Evolutionary conservation across 2,113 vertebrate species (phyloP).

Genomic region (Rhombomys opimus): DNA sequence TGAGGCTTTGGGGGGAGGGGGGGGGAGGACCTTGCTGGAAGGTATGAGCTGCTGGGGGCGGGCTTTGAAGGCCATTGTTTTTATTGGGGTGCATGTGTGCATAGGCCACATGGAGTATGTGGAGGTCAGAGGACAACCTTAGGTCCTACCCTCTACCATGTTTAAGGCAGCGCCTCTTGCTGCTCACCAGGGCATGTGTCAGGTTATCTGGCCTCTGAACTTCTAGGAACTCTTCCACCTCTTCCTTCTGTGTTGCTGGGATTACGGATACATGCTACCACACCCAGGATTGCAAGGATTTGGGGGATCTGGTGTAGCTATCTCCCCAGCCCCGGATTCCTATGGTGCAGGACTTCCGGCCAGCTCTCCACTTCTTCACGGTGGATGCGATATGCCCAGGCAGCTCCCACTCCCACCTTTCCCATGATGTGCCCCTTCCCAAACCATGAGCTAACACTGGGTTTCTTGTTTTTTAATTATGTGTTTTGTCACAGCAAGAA

Average conservation of each 20-base stretch:
- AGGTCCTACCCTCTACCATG: background rate
- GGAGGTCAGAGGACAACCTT: background rate
- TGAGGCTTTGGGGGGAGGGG: background rate
- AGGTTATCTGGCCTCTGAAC: background rate
- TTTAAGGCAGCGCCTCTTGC: background rate
- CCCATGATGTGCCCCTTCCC: background rate
- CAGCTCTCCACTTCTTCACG: background rate
- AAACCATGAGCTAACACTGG: background rate
- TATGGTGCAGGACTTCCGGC: too few relatives aligned
- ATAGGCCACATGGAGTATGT: background rate
- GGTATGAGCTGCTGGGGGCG: background rate
- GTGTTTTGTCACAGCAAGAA: background rate
- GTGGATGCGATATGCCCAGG: background rate
- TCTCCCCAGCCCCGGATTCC: background rate
- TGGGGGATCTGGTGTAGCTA: background rate
- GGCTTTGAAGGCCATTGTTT: background rate
- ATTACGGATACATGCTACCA: background rate
- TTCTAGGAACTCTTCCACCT: background rate
- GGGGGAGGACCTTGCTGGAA: background rate
- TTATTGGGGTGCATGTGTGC: background rate
- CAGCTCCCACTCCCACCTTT: background rate
- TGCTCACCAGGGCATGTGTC: background rate
- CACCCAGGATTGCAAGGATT: too few relatives aligned
- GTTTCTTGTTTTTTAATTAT: background rate
- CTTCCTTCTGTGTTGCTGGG: background rate